Evolutionary conservation across 2,888 invertebrate species (phyloP).

Genomic region (Dorcus hopei): DNA sequence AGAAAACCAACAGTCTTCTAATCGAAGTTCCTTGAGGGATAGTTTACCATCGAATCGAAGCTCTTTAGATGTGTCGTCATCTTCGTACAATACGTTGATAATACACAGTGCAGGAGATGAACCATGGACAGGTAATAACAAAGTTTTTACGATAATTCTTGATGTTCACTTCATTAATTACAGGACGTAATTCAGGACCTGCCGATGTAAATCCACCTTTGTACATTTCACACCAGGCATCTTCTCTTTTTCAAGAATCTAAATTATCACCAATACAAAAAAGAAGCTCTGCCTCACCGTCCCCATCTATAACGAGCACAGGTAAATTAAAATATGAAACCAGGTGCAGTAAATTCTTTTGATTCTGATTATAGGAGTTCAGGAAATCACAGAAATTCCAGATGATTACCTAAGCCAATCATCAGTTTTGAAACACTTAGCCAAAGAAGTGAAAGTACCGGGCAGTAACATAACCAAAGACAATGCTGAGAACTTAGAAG

Average conservation of each 20-base stretch:
- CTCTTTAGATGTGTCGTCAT: conserved; percentile 71
- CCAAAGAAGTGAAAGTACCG: conserved; percentile 66
- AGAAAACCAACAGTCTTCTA: conserved; percentile 67
- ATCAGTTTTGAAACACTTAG: conserved; percentile 78
- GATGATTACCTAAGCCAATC: conserved; percentile 81
- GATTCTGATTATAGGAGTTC: conserved; percentile 39
- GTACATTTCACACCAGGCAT: conserved; percentile 33
- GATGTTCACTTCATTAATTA: conserved; percentile 9
- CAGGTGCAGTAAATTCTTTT: too few relatives aligned
- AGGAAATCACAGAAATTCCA: conserved; percentile 81
- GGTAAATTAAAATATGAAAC: neutral
- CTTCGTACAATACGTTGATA: conserved; percentile 79
- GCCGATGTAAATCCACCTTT: conserved; percentile 36
- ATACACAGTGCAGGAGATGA: conserved; percentile 75
- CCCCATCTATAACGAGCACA: conserved; percentile 40
- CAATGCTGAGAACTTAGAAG: conserved; percentile 24
- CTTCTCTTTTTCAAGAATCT: conserved; percentile 36
- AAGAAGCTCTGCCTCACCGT: conserved; percentile 42
- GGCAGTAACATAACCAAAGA: conserved; percentile 29
- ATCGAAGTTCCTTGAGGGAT: conserved; percentile 60
- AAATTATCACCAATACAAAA: conserved; percentile 42
- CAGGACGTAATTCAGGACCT: conserved; percentile 47
- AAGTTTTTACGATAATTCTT: neutral
- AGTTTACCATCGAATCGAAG: conserved; percentile 62
- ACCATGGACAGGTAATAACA: conserved; percentile 59